Evolutionary conservation across 2,888 invertebrate genomes (phyloP).

Genomic region (Balanococcus diminutus): DNA sequence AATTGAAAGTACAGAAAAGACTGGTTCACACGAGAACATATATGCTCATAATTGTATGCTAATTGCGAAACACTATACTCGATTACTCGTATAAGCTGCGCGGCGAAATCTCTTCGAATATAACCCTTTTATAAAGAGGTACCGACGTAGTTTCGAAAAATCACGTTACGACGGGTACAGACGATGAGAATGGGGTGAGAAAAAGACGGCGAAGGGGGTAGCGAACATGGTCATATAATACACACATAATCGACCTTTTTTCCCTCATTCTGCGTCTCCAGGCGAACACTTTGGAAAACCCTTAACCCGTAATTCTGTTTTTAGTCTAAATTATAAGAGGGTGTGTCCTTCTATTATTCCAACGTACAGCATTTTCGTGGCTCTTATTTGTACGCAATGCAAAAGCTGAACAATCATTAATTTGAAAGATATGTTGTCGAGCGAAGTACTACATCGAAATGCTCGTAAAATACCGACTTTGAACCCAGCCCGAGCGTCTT

Average conservation of each 20-base stretch:
- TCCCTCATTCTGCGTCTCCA: background rate
- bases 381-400: slow-evolving; percentile 23
- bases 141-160: background rate
- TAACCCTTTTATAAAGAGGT: background rate
- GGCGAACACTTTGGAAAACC: slow-evolving; percentile 22
- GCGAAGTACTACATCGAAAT: slow-evolving; percentile 43
- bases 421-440: slow-evolving; percentile 52
- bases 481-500: background rate
- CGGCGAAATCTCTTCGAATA: background rate
- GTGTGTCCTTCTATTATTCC: slow-evolving; percentile 50
- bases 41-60: background rate
- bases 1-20: background rate
- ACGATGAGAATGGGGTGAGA: background rate
- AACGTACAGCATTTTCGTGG: slow-evolving; percentile 21
- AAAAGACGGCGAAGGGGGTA: background rate
- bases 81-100: no score
- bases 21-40: background rate
- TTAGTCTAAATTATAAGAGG: slow-evolving; percentile 45
- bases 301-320: slow-evolving; percentile 48
- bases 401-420: slow-evolving; percentile 46
- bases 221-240: background rate
- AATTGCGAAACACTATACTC: background rate
- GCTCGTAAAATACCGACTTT: slow-evolving; percentile 46
- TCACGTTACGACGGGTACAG: background rate
- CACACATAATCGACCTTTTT: background rate